Evolutionary conservation across 53 echinoderm and acorn worm species (phyloP), one percentile per base, ranked within the genome.

Genomic region (Zoroaster sp.): DNA sequence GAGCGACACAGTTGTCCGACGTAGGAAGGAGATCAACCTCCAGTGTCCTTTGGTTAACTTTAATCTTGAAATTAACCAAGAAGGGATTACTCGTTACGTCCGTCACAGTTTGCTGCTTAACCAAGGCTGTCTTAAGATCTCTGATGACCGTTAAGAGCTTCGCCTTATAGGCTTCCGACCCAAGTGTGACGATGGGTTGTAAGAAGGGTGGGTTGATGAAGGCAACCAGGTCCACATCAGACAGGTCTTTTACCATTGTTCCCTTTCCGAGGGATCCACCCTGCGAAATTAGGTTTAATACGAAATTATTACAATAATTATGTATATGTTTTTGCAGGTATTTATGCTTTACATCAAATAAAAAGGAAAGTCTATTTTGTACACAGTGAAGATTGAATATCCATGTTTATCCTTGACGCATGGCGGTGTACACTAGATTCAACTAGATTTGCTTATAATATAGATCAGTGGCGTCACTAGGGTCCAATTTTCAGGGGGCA

Each of bases 231-330:
- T 89, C 89, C 15, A 89, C 69, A 23, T 89, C 89, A 34, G 80
- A 80, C 14, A 25, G n/a, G 14, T 55, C 72, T 34, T 78, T 49
- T 1, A 89, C 51, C 79, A 79, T 70, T 20, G 89, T 89, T 28
- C 80, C 89, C 30, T 89, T 89, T 4, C 80, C 89, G 17, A 79
- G 72, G 13, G 89, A 89, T 28, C 89, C 89, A 47, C 78, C 89
- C 89, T 89, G 35, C 30, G 52, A n/a, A n/a, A n/a, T n/a, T n/a
- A n/a, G n/a, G n/a, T n/a, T n/a, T n/a, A n/a, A n/a, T n/a, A n/a
- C n/a, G n/a, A n/a, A n/a, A n/a, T n/a, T n/a, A n/a, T n/a, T n/a
- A n/a, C n/a, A n/a, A n/a, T n/a, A n/a, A n/a, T n/a, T n/a, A n/a
- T n/a, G n/a, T n/a, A n/a, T n/a, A n/a, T n/a, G n/a, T n/a, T n/a